A percentile compares a stretch with the other conserved stretches of the same genome.
Evolutionary conservation across 2,113 vertebrate genomes (phyloP).

Genomic region (Hoplias malabaricus): DNA sequence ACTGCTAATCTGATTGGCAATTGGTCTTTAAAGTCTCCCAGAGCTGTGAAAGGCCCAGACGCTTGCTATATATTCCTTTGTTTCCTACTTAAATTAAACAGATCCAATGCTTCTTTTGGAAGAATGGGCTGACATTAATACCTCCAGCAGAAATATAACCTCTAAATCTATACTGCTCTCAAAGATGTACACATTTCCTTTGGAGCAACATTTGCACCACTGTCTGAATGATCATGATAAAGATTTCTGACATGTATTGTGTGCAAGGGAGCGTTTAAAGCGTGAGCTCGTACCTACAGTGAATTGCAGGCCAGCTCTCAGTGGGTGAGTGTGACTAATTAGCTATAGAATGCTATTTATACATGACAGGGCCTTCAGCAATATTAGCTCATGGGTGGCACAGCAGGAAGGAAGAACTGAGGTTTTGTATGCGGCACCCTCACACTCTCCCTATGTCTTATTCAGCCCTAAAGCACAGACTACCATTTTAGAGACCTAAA

Average conservation of each 20-base stretch:
- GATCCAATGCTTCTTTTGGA: background rate
- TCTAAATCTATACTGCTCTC: background rate
- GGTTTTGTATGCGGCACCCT: constrained; percentile 66
- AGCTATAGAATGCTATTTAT: constrained; percentile 42
- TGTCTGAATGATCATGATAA: constrained; percentile 29
- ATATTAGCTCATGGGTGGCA: constrained; percentile 69
- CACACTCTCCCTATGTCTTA: constrained; percentile 46
- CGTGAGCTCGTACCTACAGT: constrained; percentile 35
- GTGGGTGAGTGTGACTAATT: constrained; percentile 55
- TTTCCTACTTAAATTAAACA: background rate
- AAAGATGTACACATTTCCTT: constrained; percentile 11
- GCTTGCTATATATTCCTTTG: background rate
- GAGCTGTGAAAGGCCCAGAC: background rate
- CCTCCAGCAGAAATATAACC: background rate
- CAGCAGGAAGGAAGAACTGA: constrained; percentile 71
- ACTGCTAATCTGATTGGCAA: background rate
- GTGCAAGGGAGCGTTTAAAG: constrained; percentile 25
- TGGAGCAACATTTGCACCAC: background rate
- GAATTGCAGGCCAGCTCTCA: constrained; percentile 24
- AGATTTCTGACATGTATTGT: constrained; percentile 44
- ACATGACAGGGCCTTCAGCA: constrained; percentile 45
- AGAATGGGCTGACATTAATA: background rate
- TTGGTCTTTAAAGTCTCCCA: background rate
- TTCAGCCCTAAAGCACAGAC: constrained; percentile 43
- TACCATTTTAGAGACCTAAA: constrained; percentile 52